Evolutionary conservation across 2,797 vertebrate genomes (phyloP).

Genomic region (Darevskia nairensis): DNA sequence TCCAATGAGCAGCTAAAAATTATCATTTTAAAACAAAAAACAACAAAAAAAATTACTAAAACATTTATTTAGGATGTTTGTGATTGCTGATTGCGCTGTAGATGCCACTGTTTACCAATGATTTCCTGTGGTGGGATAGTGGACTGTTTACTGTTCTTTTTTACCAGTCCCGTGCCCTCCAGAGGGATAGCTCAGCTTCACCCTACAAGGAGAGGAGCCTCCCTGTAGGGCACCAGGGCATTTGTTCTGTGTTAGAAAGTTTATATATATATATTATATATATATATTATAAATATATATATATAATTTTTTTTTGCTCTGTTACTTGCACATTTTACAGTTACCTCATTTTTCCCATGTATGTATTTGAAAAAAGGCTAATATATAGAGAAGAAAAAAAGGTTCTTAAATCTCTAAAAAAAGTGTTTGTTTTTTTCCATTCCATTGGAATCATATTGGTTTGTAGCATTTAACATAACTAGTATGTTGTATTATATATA

Average conservation of each 20-base stretch:
- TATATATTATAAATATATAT: conserved; percentile 71
- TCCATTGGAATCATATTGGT: conserved; percentile 99
- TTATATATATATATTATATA: conserved; percentile 70
- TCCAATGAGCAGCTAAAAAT: conserved; percentile 91
- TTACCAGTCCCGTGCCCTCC: conserved; percentile 91
- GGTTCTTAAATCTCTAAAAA: conserved; percentile 98
- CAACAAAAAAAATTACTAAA: conserved; percentile 68
- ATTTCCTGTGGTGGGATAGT: conserved; percentile 97
- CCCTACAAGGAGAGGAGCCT: conserved; percentile 80
- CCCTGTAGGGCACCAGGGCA: conserved; percentile 90
- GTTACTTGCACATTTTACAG: conserved; percentile 99
- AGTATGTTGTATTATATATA: conserved; percentile 99
- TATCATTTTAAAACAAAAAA: conserved; percentile 64
- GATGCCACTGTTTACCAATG: conserved; percentile 98
- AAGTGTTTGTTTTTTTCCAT: conserved; percentile 92
- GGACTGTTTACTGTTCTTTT: conserved; percentile 97
- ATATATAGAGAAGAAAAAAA: conserved; percentile 99
- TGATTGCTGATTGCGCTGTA: conserved; percentile 97
- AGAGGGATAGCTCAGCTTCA: conserved; percentile 80
- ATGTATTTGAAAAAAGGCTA: conserved; percentile 99
- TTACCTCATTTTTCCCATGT: conserved; percentile 99
- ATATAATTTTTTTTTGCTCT: conserved; percentile 89
- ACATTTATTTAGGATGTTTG: conserved; percentile 93
- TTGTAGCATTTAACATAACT: conserved; percentile 99
- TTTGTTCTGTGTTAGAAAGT: conserved; percentile 96